phyloP scores from a whole-genome alignment of 2,888 invertebrate genomes.

The Chouioia cunea region DNA sequence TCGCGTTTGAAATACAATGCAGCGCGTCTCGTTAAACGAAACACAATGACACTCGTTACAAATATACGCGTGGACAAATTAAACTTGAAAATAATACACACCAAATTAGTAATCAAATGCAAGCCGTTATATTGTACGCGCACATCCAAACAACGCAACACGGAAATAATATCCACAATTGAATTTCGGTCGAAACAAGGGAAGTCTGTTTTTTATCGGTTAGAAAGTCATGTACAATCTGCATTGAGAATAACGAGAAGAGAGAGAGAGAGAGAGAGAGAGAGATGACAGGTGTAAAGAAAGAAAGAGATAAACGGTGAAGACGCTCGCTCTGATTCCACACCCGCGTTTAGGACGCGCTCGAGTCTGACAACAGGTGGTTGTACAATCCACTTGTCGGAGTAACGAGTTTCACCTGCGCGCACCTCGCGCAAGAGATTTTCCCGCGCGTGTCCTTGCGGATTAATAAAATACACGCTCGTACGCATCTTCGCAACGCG shows the following conservation, averaged over 20 bases:
- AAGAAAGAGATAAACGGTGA: neutral
- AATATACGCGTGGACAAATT: too few species aligned
- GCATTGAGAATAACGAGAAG: conserved; percentile 13
- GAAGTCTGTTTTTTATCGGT: too few species aligned
- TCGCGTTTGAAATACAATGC: too few species aligned
- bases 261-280: neutral
- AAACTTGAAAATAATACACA: too few species aligned
- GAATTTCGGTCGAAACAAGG: too few species aligned
- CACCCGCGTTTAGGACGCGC: conserved; percentile 3
- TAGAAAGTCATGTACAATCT: conserved; percentile 2
- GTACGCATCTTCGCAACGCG: too few species aligned
- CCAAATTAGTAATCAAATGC: too few species aligned
- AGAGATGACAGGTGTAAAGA: neutral
- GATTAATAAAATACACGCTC: neutral
- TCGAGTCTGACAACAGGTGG: conserved; percentile 28
- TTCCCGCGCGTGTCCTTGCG: conserved; percentile 18
- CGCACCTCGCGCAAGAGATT: conserved; percentile 10
- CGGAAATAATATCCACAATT: too few species aligned
- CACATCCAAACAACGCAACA: too few species aligned
- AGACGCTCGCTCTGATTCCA: conserved; percentile 26
- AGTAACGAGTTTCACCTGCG: conserved; percentile 17
- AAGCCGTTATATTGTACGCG: too few species aligned
- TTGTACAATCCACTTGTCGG: conserved; percentile 22
- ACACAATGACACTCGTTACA: too few species aligned
- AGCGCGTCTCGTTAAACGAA: too few species aligned